These are phyloP conservation scores for Prunella strophiata DNA, from an alignment of 2,797 vertebrate genomes.

Conservation along the genomic window DNA sequence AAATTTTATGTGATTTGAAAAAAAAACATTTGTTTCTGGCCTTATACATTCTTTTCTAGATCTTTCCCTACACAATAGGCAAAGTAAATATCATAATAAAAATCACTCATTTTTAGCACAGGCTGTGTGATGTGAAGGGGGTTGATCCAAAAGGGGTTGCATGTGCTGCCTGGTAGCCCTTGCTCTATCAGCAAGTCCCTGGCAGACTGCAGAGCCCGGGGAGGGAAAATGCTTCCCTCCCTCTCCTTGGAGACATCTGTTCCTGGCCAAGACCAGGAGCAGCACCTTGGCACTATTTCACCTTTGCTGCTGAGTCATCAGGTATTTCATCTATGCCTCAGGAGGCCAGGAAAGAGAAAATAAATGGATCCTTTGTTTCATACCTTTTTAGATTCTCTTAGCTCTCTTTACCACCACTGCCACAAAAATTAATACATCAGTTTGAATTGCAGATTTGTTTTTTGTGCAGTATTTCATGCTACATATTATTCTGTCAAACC, in stretches of 20 bases:
- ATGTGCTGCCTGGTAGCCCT: neutral
- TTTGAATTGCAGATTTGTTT: neutral
- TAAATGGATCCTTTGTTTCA: neutral
- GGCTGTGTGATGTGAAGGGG: rapidly evolving
- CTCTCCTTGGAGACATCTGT: neutral
- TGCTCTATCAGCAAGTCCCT: neutral
- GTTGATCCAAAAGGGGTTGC: neutral
- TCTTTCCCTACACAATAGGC: neutral
- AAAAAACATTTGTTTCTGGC: rapidly evolving
- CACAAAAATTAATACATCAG: neutral
- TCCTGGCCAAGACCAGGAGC: neutral
- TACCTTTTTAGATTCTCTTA: neutral
- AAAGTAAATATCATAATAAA: neutral
- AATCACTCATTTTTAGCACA: neutral
- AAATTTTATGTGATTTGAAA: neutral
- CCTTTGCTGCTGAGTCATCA: neutral
- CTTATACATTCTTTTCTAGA: neutral
- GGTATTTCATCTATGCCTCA: neutral
- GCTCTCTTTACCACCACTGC: neutral
- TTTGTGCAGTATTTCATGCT: rapidly evolving
- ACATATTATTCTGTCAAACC: neutral
- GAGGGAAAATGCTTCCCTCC: neutral
- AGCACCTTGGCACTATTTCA: neutral
- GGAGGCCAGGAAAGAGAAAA: neutral
- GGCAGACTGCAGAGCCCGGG: neutral